A percentile compares a stretch with the other conserved stretches of the same genome.
phyloP scores from a whole-genome alignment of 1,140 invertebrate species.

The Frieseomelitta varia region DNA sequence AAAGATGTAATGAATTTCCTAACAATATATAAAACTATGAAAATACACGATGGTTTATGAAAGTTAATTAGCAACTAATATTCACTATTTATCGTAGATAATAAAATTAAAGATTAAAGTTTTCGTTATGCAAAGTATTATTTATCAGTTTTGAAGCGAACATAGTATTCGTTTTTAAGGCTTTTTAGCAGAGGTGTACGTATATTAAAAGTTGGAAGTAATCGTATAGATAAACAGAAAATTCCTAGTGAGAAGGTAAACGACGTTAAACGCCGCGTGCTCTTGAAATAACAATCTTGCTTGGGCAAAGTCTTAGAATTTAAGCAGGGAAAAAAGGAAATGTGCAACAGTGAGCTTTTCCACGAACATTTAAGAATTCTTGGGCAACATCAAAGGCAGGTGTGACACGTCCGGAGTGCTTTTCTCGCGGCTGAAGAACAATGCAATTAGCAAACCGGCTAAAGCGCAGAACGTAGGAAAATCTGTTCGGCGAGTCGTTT shows the following conservation, averaged over 20 bases:
- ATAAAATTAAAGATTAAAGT: too few relatives aligned
- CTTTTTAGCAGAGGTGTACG: too few relatives aligned
- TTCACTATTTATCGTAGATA: too few relatives aligned
- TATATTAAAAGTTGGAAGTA: background rate
- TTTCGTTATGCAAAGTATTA: too few relatives aligned
- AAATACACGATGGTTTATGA: too few relatives aligned
- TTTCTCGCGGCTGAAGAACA: slow-evolving; percentile 24
- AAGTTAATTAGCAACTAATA: too few relatives aligned
- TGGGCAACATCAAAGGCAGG: slow-evolving; percentile 19
- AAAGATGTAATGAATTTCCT: background rate
- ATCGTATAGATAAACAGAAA: background rate
- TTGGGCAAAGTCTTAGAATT: background rate
- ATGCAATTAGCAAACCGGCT: slow-evolving; percentile 23
- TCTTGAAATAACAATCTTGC: background rate
- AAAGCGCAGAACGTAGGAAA: background rate
- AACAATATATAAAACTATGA: too few relatives aligned
- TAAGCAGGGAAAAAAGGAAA: background rate
- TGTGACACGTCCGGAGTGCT: slow-evolving; percentile 11
- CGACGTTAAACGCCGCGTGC: background rate
- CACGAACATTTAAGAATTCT: slow-evolving; percentile 25
- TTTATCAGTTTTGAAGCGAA: too few relatives aligned
- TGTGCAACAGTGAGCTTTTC: slow-evolving; percentile 29
- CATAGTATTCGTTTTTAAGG: too few relatives aligned
- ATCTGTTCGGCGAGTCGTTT: background rate
- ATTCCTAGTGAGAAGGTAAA: background rate